phyloP scores from a whole-genome alignment of 2,797 vertebrate species.

The Dermochelys coriacea region DNA sequence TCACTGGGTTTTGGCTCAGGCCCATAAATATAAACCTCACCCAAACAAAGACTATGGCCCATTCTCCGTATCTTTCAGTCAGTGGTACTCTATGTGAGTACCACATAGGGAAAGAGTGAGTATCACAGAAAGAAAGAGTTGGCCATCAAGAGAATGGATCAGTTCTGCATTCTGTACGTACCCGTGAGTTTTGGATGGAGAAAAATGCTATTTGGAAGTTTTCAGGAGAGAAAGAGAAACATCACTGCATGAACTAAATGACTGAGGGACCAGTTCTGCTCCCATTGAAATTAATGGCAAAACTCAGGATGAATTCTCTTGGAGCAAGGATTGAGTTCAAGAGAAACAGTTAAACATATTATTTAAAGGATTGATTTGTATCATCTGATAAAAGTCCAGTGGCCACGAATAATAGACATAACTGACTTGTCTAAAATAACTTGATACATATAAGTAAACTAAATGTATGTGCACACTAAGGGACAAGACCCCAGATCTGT shows the following conservation, averaged over 20 bases:
- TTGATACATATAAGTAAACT: not conserved
- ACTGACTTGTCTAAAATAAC: not conserved
- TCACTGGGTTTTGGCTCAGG: rapidly evolving
- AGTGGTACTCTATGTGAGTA: not conserved
- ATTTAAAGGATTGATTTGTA: not conserved
- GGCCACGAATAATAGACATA: not conserved
- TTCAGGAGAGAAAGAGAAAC: not conserved
- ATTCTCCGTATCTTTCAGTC: not conserved
- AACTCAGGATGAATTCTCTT: not conserved
- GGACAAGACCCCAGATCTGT: not conserved
- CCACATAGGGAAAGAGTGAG: not conserved
- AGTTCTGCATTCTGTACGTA: not conserved
- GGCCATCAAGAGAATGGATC: not conserved
- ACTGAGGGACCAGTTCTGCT: not conserved
- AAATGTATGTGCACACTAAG: not conserved
- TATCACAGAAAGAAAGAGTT: not conserved
- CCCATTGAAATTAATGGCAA: not conserved
- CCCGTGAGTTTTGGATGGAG: not conserved
- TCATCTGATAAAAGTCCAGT: conserved; percentile 8
- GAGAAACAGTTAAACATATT: not conserved
- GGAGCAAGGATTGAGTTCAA: not conserved
- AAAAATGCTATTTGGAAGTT: rapidly evolving
- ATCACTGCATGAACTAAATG: not conserved
- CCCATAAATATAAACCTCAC: not conserved
- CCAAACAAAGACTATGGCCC: not conserved